Conservation (phyloP, 2,797 vertebrate species). For the Catamblyrhynchus diadema region DNA sequence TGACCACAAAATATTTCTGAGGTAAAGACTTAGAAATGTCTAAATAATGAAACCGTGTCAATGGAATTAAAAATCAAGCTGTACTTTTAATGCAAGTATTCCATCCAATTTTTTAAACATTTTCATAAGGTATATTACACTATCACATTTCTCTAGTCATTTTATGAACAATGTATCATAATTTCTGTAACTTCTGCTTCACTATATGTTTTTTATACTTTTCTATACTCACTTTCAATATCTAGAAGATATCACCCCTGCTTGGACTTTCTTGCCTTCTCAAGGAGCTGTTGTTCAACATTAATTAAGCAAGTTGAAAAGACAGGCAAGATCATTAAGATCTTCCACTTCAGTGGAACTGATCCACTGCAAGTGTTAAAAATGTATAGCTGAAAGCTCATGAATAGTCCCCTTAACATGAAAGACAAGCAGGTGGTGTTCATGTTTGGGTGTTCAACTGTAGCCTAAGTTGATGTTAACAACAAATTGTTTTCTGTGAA, state of each 20-base stretch:
- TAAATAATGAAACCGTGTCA: conserved; percentile 54
- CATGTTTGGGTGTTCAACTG: neutral
- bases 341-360: neutral
- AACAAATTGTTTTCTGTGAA: neutral
- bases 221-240: neutral
- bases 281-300: neutral
- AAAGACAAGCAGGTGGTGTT: neutral
- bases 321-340: neutral
- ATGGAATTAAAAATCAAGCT: conserved; percentile 43
- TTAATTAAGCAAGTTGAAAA: neutral
- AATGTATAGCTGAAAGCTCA: neutral
- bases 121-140: conserved; percentile 24
- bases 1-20: conserved; percentile 60
- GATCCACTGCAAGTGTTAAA: neutral
- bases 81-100: conserved; percentile 41
- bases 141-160: neutral
- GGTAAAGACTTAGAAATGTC: conserved; percentile 63
- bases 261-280: neutral
- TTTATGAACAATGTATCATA: neutral
- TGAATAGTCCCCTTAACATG: neutral
- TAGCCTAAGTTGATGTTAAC: neutral
- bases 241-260: neutral
- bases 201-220: neutral
- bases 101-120: neutral
- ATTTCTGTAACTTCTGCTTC: neutral